Evolutionary conservation across 2,113 vertebrate species (phyloP).

Genomic region (Pachycephala philippinensis): DNA sequence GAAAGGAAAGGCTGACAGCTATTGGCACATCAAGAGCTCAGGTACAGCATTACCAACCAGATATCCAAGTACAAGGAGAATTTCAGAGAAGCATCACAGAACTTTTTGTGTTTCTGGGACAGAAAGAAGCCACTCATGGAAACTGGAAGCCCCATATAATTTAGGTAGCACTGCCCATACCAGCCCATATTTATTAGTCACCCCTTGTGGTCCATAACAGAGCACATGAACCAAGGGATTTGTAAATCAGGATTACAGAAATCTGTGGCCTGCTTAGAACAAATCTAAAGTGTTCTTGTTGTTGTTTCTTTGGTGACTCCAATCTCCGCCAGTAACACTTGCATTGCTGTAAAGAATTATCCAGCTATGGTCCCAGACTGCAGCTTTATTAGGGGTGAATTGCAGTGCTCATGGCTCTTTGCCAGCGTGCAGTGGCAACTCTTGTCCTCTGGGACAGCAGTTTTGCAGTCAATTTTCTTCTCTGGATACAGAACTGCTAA

Average conservation of each 20-base stretch:
- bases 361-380: not conserved
- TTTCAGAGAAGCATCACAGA: not conserved
- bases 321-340: not conserved
- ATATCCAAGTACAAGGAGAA: not conserved
- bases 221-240: not conserved
- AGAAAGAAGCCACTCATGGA: not conserved
- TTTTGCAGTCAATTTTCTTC: not conserved
- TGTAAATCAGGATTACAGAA: not conserved
- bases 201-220: not conserved
- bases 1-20: not conserved
- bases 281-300: not conserved
- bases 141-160: not conserved
- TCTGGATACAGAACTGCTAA: not conserved
- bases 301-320: not conserved
- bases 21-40: not conserved
- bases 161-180: not conserved
- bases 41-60: not conserved
- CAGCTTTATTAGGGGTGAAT: not conserved
- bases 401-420: accelerated
- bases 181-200: not conserved
- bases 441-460: not conserved
- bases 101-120: not conserved
- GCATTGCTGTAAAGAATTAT: not conserved
- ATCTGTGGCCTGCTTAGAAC: not conserved
- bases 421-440: not conserved